Conservation (phyloP, 2,797 vertebrate species). For the Kryptopterus vitreolus region DNA sequence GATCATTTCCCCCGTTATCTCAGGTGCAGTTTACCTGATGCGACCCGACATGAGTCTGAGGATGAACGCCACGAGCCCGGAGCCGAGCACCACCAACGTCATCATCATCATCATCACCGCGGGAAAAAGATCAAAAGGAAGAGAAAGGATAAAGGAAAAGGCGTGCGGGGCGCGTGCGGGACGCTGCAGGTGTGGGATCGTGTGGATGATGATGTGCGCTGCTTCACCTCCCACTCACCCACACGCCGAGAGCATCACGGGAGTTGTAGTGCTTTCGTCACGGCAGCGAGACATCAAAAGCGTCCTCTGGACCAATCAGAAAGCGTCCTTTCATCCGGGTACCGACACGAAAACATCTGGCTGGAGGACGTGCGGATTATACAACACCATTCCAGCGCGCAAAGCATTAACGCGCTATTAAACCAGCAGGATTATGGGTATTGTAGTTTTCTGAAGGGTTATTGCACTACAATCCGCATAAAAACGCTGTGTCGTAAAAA, state of each 20-base stretch:
- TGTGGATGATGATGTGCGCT: not conserved
- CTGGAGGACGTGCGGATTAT: not conserved
- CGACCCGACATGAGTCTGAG: conserved; percentile 69
- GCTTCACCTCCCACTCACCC: conserved; percentile 48
- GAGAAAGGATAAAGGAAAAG: not conserved
- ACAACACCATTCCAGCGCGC: too few relatives aligned
- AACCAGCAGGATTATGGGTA: not conserved
- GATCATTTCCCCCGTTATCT: not conserved
- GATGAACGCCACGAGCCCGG: conserved; percentile 66
- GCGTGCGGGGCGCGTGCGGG: not conserved
- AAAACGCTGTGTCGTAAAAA: not conserved
- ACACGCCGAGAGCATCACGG: conserved; percentile 63
- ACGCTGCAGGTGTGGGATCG: not conserved
- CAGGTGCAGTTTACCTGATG: conserved; percentile 67
- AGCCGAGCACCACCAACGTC: conserved; percentile 61
- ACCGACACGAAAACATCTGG: not conserved
- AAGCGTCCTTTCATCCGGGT: not conserved
- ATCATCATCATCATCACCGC: conserved; percentile 56
- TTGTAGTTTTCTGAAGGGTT: not conserved
- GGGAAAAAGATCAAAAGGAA: not conserved
- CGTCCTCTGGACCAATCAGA: not conserved
- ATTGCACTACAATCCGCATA: not conserved
- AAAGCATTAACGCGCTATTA: too few relatives aligned
- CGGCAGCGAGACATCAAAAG: not conserved
- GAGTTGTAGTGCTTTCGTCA: conserved; percentile 69